Evolutionary conservation across 2,888 invertebrate genomes (phyloP), one percentile per base, ranked within the genome.

Genomic region (Acrocyrtus sp.): DNA sequence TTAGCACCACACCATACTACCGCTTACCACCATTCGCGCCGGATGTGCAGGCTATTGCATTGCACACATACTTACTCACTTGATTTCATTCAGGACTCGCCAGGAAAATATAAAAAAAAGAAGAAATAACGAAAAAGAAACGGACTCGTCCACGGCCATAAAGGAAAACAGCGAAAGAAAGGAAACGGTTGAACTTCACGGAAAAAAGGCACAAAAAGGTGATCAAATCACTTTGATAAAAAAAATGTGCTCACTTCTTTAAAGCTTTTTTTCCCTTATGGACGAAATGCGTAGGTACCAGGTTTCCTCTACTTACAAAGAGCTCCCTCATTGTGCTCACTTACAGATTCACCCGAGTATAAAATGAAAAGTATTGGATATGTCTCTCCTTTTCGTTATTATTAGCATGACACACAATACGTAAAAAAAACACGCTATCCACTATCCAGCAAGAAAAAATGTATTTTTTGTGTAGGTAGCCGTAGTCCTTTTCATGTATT

Each of bases 1-100:
- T n/a, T 48, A 48, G 21, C 48, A 19, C n/a, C n/a, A n/a, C n/a
- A n/a, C 57, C n/a, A 57, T 26, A 57, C 21, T 21, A 48, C 48
- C 19, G 21, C n/a, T 41, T 41, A 27, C 21, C 53, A 54, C 19
- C 62, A 27, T 3, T n/a, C 22, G 22, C 43, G 53, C 60, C 58
- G 68, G 68, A 68, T 68, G 68, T 68, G 47, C 60, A 53, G 34
- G 53, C 45, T 60, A 68, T 68, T 68, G 51, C 68, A 68, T 66
- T 56, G 56, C 65, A 19, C 27, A 45, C 34, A 29, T 54, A 19
- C 21, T 17, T 21, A 48, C 21, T 21, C 22, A 48, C 21, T 48
- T 48, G 48, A 48, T 48, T 48, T 19, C 48, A 48, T 48, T 48
- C 48, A 21, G 15, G n/a, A 17, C 15, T 43, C 43, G n/a, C 17